These are phyloP conservation scores for Pachydiplax longipennis DNA, from an alignment of 2,888 invertebrate species.

Conservation along the genomic window DNA sequence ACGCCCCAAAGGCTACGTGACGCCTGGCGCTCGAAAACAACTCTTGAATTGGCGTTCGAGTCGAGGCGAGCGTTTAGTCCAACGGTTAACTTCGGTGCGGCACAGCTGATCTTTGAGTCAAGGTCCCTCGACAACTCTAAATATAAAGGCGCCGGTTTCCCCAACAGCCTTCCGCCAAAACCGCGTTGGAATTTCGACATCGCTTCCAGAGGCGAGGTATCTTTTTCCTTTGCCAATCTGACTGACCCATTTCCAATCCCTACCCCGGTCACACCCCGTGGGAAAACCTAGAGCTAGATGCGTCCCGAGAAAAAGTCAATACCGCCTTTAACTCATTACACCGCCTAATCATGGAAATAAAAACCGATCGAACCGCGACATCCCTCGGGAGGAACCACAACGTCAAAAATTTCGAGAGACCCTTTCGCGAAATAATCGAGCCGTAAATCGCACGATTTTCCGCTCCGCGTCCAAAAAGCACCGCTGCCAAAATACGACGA, in stretches of 20 bases:
- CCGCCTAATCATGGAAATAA: neutral
- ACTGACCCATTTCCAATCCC: constrained; percentile 13
- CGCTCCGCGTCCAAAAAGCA: neutral
- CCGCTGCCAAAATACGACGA: neutral
- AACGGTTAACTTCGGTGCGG: too few species aligned
- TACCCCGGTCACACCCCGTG: neutral
- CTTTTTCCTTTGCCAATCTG: neutral
- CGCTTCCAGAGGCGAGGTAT: neutral
- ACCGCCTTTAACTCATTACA: neutral
- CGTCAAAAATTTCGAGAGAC: neutral
- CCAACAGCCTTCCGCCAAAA: neutral
- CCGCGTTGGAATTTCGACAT: neutral
- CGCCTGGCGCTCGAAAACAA: too few species aligned
- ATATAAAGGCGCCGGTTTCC: neutral
- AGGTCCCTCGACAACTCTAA: neutral
- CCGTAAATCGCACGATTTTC: neutral
- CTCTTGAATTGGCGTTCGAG: too few species aligned
- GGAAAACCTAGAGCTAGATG: constrained; percentile 8
- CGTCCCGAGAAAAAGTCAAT: neutral
- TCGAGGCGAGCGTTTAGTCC: too few species aligned
- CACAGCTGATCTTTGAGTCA: neutral
- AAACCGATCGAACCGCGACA: neutral
- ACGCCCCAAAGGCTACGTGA: too few species aligned
- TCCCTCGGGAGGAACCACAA: neutral
- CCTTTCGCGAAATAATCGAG: too few species aligned